These are phyloP conservation scores for Pachyrhynchus sulphureomaculatus DNA, from an alignment of 1,140 invertebrate species.

Conservation along the genomic window DNA sequence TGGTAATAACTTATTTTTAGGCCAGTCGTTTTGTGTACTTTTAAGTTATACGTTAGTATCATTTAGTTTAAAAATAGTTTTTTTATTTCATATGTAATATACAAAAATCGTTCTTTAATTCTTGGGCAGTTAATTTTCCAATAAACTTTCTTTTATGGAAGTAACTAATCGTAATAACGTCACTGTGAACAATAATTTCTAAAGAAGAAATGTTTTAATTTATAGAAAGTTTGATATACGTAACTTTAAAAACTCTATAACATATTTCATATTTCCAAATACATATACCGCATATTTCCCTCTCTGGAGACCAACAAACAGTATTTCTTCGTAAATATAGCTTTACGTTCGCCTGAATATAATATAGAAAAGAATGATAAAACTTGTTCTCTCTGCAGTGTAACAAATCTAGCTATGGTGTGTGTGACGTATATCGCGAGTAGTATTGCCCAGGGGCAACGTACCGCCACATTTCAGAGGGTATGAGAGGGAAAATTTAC, in stretches of 20 bases:
- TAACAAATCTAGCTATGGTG: slow-evolving; percentile 27
- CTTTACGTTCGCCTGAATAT: slow-evolving; percentile 27
- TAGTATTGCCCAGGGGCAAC: slow-evolving; percentile 29
- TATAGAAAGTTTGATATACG: too few relatives aligned
- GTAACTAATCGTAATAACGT: too few relatives aligned
- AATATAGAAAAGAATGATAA: slow-evolving; percentile 30
- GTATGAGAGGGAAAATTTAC: slow-evolving; percentile 20
- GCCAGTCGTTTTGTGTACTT: too few relatives aligned
- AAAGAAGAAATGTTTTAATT: too few relatives aligned
- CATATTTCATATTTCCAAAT: not conserved
- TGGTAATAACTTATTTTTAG: too few relatives aligned
- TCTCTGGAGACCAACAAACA: slow-evolving; percentile 21
- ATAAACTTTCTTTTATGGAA: too few relatives aligned
- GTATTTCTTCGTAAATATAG: slow-evolving; percentile 27
- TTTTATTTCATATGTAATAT: too few relatives aligned
- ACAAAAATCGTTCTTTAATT: too few relatives aligned
- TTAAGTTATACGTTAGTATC: too few relatives aligned
- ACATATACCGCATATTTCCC: slow-evolving; percentile 10
- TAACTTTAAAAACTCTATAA: not conserved
- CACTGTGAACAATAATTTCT: too few relatives aligned
- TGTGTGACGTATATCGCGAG: slow-evolving; percentile 29
- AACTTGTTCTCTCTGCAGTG: slow-evolving; percentile 29
- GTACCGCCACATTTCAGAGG: slow-evolving; percentile 23
- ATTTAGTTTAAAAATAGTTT: too few relatives aligned
- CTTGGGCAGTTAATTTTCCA: too few relatives aligned